A percentile compares a stretch with the other conserved stretches of the same genome.
Conservation (phyloP, 2,113 vertebrate genomes). For the Gallinago paraguaiae region DNA sequence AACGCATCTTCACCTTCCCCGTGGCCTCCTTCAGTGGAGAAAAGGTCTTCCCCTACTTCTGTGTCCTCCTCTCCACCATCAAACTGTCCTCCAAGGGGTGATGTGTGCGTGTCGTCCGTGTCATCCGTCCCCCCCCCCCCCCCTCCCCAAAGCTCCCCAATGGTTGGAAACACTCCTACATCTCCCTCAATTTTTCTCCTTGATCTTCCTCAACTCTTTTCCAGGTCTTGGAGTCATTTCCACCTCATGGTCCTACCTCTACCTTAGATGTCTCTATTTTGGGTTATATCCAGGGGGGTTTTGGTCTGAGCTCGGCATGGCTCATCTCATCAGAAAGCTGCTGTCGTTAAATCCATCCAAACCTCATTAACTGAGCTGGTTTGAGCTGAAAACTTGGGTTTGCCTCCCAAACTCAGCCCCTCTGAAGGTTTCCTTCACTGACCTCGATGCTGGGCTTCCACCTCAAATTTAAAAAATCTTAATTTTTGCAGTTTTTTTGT, state of each 20-base stretch:
- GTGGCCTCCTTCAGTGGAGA: constrained; percentile 1
- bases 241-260: neutral
- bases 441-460: neutral
- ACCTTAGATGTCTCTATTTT: neutral
- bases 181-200: neutral
- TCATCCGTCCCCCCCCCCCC: no score
- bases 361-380: accelerated
- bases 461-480: neutral
- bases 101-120: neutral
- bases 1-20: constrained; percentile 6
- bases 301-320: accelerated
- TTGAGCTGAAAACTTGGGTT: neutral
- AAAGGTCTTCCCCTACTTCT: constrained; percentile 50
- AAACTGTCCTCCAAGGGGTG: neutral
- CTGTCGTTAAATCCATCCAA: neutral
- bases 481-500: neutral
- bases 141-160: neutral
- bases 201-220: neutral
- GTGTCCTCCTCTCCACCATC: constrained; percentile 35
- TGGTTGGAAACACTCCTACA: neutral
- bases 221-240: neutral
- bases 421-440: neutral
- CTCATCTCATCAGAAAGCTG: neutral
- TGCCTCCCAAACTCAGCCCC: neutral
- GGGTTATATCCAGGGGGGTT: neutral